Base-by-base conservation (phyloP, 2,888 invertebrate species). In the Panopea generosa region DNA sequence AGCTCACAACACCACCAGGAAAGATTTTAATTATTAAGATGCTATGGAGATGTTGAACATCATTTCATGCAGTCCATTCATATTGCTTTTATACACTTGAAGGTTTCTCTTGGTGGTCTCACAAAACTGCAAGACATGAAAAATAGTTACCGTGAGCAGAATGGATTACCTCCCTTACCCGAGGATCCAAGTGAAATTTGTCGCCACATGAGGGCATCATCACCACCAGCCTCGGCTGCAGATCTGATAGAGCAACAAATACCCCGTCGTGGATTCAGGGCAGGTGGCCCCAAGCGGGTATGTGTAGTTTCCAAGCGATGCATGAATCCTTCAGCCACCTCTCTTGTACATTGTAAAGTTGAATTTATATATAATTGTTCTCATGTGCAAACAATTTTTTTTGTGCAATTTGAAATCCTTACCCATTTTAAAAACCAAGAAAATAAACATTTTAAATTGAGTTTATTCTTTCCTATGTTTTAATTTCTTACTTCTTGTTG, bases 161-260 rank as follows among this genome's bases (percentile, higher is more conserved):
- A 95, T 87, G 95, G 95, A 1, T 94, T 99, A 82, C 94, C 96
- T 38, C 95, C 96, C 2, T 94, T 96, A 71, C 95, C 95, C 74
- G 99, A 99, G 93, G 98, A 99, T 92, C 98, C 99, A 0, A 94
- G 98, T 85, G 97, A 98, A 93, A 96, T 99, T n/a, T 96, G 97
- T 1, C 96, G 95, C 90, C 95, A 95, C 56, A 98, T 99, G 98
- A 94, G 98, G 85, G 97, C 99, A 0, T 97, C 98, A 65, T 97
- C 98, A 2, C 98, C 99, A 6, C 98, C 99, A 1, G 96, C 97
- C 1, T 97, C 96, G 92, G 97, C 97, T 43, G 96, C 96, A 26
- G 98, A 98, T 92, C 87, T 92, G 62, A 90, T 92, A 4, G 92
- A 92, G 68, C 91, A 91, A 63, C 91, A 91, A 70, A 87, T 90